Base-by-base conservation (phyloP, 2,888 invertebrate species). In the Horisme vitalbata region DNA sequence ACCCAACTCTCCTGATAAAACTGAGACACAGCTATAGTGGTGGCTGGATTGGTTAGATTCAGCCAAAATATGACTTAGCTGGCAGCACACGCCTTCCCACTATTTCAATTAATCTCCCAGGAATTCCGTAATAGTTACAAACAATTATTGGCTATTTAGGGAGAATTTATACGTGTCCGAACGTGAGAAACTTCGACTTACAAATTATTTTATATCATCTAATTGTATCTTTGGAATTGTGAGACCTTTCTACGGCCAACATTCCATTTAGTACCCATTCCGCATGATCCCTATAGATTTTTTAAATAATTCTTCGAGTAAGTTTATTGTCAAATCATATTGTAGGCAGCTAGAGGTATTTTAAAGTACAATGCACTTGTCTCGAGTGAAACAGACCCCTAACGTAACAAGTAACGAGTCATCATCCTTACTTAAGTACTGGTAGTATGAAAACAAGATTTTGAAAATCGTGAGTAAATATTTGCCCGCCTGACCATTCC, bases 391-490 rank as follows among this genome's bases (percentile, higher is more conserved):
- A 55, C 59, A 57, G 41, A 55, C 52, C 52, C 51, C 27, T 41
- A 55, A 35, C 37, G 50, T 52, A 59, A 59, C 60, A 64, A 75
- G 66, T 68, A 68, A 67, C 74, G 63, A 78, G 73, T 79, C 75
- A 79, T 75, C 75, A 71, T 71, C 69, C 59, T 59, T 65, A 62
- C 69, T 66, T 71, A 72, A 72, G 70, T 59, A 68, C 66, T 71
- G 71, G 78, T 79, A 77, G 79, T 84, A 79, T 72, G 82, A 79
- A 83, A 80, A 85, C 82, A 81, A 83, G 82, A 82, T 82, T 87
- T 84, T 80, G 68, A 83, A 87, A 86, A 83, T 84, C 87, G 86
- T 86, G 84, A 80, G 85, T 87, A 86, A 88, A 89, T 89, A 89
- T 88, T 89, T 87, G 88, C 82, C 78, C 69, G 79, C 75, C 81